Conservation (phyloP, 2,888 invertebrate species). For the Selenia dentaria region DNA sequence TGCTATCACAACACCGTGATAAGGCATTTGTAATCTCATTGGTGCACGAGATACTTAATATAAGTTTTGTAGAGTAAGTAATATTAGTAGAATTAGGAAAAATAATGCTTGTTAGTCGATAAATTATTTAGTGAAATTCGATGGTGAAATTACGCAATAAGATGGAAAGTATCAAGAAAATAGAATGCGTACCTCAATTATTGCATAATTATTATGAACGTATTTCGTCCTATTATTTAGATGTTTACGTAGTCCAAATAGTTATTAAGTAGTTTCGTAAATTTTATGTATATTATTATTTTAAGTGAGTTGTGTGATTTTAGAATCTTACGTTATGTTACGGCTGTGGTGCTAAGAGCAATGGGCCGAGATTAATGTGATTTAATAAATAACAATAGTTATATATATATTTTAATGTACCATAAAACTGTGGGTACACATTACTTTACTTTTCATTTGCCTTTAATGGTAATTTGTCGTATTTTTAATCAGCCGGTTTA, state of each 20-base stretch:
- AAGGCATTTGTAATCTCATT: neutral
- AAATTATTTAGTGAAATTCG: neutral
- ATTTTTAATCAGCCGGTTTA: no score
- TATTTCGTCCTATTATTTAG: slow-evolving; percentile 1
- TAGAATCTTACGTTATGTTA: no score
- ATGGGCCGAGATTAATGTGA: no score
- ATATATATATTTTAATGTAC: no score
- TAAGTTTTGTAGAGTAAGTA: neutral
- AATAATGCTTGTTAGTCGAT: neutral
- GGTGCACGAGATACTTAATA: neutral
- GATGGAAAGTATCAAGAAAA: neutral
- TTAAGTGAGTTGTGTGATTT: no score
- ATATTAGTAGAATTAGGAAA: neutral
- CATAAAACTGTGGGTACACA: no score
- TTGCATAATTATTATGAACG: slow-evolving; percentile 13
- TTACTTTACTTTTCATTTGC: no score
- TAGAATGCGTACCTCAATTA: neutral
- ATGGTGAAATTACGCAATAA: neutral
- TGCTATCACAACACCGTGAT: neutral
- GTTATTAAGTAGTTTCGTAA: neutral
- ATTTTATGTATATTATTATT: no score
- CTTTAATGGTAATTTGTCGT: no score
- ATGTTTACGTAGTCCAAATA: neutral
- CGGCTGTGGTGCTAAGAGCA: no score
- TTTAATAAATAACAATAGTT: no score